Evolutionary conservation across 1,140 invertebrate genomes (phyloP).

Genomic region (Zaprionus africanus): DNA sequence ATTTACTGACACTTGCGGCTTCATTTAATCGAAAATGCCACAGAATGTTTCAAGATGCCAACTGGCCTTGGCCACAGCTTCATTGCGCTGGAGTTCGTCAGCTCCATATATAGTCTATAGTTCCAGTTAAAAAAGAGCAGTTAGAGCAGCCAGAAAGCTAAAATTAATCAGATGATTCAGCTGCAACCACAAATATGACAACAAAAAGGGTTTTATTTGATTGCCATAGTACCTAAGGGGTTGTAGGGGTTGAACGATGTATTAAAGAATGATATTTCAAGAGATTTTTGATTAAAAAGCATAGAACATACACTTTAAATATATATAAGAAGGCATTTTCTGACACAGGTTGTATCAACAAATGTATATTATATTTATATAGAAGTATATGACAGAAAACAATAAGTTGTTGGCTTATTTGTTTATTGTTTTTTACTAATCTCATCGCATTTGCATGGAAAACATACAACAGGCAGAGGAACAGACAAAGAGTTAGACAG

Average conservation of each 20-base stretch:
- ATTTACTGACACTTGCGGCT: constrained; percentile 64
- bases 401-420: not conserved
- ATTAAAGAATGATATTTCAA: not conserved
- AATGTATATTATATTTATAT: not conserved
- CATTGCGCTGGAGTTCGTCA: not conserved
- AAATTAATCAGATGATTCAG: not conserved
- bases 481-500: not conserved
- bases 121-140: not conserved
- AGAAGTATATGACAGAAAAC: not conserved
- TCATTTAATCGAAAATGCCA: constrained; percentile 47
- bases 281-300: no score
- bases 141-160: not conserved
- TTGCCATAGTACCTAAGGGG: no score
- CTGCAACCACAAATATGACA: not conserved
- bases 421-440: not conserved
- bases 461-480: not conserved
- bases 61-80: constrained; percentile 14
- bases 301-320: no score
- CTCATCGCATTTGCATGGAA: not conserved
- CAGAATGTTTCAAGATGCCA: constrained; percentile 26
- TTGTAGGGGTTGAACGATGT: no score
- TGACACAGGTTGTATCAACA: no score
- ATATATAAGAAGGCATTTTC: no score
- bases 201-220: constrained; percentile 6
- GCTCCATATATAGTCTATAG: not conserved